Evolutionary conservation across 2,113 vertebrate genomes (phyloP), one percentile per base, ranked within the genome.

Genomic region (Gallinago undulata): DNA sequence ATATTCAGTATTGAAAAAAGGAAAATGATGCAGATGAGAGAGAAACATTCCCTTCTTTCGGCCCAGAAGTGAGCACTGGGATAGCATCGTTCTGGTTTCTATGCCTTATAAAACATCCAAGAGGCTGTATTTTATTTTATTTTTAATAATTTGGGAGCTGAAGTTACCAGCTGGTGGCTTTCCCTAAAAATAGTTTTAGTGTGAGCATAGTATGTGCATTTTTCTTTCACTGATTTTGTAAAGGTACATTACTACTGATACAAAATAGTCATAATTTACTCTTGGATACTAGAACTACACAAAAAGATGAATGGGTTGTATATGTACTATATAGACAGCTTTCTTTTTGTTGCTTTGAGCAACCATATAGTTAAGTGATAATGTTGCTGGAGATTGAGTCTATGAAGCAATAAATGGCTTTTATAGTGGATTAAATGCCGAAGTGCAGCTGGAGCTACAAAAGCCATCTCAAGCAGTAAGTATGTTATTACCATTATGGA

Each of bases 381-480:
- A 94, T 89, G 84, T 66, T 94, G 45, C 89, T 96, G 87, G 74
- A 87, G 87, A 89, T 31, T 85, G 91, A 95, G 86, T 94, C 30
- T 89, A 53, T 87, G 86, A 95, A 96, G 91, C 60, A 94, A 77
- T 90, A 94, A 95, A 88, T 94, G 47, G 39, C 67, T 94, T 96
- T 86, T 93, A 89, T 79, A 83, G 56, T 81, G 95, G 76, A 95
- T 85, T 92, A 91, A 69, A 84, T 91, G 74, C 81, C 11, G 47
- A 91, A 95, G 87, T 94, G 91, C 94, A 96, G 92, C 94, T 97
- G 95, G 91, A 96, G 91, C 91, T 91, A 85, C 84, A 93, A 87
- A 97, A 97, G 50, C 66, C 89, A 80, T 95, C 94, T 95, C 67
- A 47, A 76, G 84, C 81, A 94, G n/a, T 70, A 73, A 93, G 89